Base-by-base conservation (phyloP, 1,140 invertebrate species). In the Microplitis mediator region DNA sequence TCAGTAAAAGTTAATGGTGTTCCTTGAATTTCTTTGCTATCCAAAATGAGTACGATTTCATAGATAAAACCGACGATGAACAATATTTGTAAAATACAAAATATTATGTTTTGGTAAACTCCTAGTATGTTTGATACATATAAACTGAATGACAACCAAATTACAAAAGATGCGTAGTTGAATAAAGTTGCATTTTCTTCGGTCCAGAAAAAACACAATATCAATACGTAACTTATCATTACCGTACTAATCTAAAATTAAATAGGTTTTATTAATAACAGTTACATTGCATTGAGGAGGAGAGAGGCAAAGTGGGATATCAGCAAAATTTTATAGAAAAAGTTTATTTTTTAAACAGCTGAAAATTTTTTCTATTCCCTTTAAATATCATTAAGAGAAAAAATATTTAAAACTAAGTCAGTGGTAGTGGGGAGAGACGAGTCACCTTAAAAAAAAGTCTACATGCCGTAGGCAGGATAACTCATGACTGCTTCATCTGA, bases 131-230 rank as follows among this genome's bases (percentile, higher is more conserved):
- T 90, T 4, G 91, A 89, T 6, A 92, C 31, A 77, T 89, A 91
- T 63, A 90, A 87, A 60, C 89, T 90, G 23, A 91, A 82, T 2
- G 91, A 82, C 3, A 92, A 82, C 92, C 92, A 93, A 2, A 92
- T 80, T 0, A 88, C 79, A 56, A 89, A 88, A 0, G 91, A 91
- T 4, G 87, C 84, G 39, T 88, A 88, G 64, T 88, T 87, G 76
- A 92, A 92, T 45, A 88, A 77, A 16, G 75, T 76, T 35, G 89
- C 89, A 75, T 90, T 89, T 69, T 89, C 83, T 36, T 89, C 90
- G 64, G 84, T 90, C 91, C 91, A 93, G 65, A 90, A 84, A 8
- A 91, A 76, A 63, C 87, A 87, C 0, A 91, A 81, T 3, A 87
- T 45, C 0, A 82, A 81, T 6, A 90, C 56, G 73, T 91, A 91